Percentiles rank a stretch among this genome's conserved stretches.
Evolutionary conservation across 2,113 vertebrate species (phyloP).

Genomic region (Eublepharis macularius): DNA sequence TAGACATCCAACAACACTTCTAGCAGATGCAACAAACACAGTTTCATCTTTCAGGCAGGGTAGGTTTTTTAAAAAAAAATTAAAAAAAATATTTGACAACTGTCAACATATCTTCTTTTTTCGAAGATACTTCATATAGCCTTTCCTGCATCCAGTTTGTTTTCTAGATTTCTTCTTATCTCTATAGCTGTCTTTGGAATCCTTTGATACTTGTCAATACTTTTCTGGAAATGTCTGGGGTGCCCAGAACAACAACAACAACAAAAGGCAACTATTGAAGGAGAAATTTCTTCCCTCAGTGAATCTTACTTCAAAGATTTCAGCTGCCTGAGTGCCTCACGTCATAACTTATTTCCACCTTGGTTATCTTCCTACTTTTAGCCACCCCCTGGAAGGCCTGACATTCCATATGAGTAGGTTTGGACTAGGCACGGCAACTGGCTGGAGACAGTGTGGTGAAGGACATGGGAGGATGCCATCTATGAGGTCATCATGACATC

Average conservation of each 20-base stretch:
- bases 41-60: background rate
- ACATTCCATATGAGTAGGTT: no score
- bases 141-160: background rate
- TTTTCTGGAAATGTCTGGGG: background rate
- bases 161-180: slow-evolving; percentile 11
- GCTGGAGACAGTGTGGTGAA: no score
- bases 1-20: background rate
- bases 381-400: no score
- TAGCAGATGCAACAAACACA: background rate
- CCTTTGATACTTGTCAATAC: slow-evolving; percentile 9
- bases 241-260: background rate
- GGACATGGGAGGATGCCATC: no score
- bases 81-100: slow-evolving; percentile 7
- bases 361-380: no score
- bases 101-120: slow-evolving; percentile 21
- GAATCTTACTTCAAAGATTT: background rate
- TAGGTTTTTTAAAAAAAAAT: background rate
- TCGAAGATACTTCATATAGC: background rate
- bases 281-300: background rate
- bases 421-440: no score
- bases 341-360: background rate
- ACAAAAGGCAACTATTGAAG: background rate
- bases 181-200: background rate
- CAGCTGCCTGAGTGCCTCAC: background rate
- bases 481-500: no score